Conservation (phyloP, 2,113 vertebrate species). For the Eurystomus gularis region DNA sequence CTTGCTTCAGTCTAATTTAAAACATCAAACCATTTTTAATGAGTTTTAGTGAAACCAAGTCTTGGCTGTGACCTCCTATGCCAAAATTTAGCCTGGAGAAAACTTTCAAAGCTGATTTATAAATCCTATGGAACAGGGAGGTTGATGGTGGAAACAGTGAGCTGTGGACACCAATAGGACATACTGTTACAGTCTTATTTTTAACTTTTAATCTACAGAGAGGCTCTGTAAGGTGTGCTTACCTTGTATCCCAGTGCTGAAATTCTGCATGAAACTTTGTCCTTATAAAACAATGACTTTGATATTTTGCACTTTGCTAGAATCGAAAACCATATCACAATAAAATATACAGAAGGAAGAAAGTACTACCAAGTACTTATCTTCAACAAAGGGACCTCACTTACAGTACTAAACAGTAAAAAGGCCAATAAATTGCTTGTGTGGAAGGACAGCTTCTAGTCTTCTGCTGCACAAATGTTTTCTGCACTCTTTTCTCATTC, state of each 20-base stretch:
- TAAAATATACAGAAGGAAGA: not conserved
- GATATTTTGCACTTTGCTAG: not conserved
- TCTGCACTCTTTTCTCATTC: not conserved
- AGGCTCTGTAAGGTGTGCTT: not conserved
- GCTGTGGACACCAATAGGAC: not conserved
- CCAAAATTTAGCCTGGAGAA: conserved; percentile 54
- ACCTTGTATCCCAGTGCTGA: not conserved
- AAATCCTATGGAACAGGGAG: not conserved
- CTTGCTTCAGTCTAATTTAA: conserved; percentile 48
- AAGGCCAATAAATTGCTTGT: not conserved
- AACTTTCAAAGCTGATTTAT: conserved; percentile 24
- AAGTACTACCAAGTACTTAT: not conserved
- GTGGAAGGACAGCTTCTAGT: not conserved
- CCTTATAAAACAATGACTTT: not conserved
- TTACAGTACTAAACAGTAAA: not conserved
- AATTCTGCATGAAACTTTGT: not conserved
- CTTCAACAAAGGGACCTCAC: not conserved
- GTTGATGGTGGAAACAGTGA: not conserved
- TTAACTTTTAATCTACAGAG: not conserved
- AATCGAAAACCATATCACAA: not conserved
- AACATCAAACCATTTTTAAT: conserved; percentile 64
- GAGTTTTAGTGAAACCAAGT: conserved; percentile 42
- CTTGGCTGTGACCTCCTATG: conserved; percentile 13
- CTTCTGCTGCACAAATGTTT: not conserved
- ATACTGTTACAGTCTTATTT: not conserved